These are phyloP conservation scores for Nebria salina DNA, from an alignment of 2,888 invertebrate genomes.

Conservation along the genomic window DNA sequence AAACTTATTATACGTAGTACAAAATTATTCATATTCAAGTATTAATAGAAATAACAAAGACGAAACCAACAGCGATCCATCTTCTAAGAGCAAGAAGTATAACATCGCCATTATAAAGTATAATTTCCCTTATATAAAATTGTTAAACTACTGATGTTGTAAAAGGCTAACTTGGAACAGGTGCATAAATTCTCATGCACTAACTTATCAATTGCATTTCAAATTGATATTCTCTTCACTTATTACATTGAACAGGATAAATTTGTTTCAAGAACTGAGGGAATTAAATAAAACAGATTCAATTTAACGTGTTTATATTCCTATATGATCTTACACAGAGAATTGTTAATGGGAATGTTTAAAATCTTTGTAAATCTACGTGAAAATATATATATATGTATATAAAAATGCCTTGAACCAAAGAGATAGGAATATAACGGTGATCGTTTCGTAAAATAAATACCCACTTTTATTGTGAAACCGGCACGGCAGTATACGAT, in stretches of 20 bases:
- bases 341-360: no score
- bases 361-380: no score
- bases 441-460: slow-evolving; percentile 1
- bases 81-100: neutral
- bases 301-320: no score
- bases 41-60: neutral
- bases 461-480: slow-evolving; percentile 18
- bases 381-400: no score
- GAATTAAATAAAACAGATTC: no score
- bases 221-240: neutral
- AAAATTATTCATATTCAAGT: neutral
- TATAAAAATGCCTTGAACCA: neutral
- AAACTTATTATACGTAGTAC: neutral
- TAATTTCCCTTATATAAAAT: neutral
- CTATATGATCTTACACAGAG: no score
- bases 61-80: neutral
- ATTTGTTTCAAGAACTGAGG: neutral
- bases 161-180: neutral
- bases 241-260: neutral
- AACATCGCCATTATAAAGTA: neutral
- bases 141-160: neutral
- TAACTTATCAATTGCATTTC: neutral
- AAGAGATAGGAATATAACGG: neutral
- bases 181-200: neutral
- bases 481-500: slow-evolving; percentile 20